These are phyloP conservation scores for Epinephelus fuscoguttatus DNA, from an alignment of 2,113 vertebrate species.

Conservation along the genomic window DNA sequence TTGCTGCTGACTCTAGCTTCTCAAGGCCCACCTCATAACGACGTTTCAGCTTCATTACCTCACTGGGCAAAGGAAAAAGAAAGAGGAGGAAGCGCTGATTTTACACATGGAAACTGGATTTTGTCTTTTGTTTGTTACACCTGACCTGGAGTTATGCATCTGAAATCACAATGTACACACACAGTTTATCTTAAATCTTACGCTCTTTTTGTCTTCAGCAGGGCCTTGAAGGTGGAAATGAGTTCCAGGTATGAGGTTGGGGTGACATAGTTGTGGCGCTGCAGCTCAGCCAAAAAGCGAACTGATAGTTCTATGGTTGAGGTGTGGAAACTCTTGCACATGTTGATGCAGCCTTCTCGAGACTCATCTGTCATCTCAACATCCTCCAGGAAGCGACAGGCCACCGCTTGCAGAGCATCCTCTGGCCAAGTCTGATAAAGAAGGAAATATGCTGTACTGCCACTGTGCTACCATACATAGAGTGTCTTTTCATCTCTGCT, in stretches of 20 bases:
- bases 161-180: not conserved
- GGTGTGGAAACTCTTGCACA: slow-evolving; percentile 94
- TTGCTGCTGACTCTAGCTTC: slow-evolving; percentile 89
- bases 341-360: slow-evolving; percentile 89
- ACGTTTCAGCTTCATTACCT: slow-evolving; percentile 90
- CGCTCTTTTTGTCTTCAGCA: slow-evolving; percentile 88
- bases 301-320: slow-evolving; percentile 88
- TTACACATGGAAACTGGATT: not conserved
- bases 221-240: slow-evolving; percentile 92
- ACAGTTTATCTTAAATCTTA: slow-evolving; percentile 74
- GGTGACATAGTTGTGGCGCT: slow-evolving; percentile 93
- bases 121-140: too few species aligned
- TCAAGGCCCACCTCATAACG: slow-evolving; percentile 92
- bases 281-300: slow-evolving; percentile 87
- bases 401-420: slow-evolving; percentile 93
- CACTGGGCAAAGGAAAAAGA: slow-evolving; percentile 73
- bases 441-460: slow-evolving; percentile 16
- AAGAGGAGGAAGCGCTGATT: not conserved
- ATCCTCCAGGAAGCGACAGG: slow-evolving; percentile 90
- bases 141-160: not conserved
- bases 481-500: not conserved
- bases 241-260: slow-evolving; percentile 95
- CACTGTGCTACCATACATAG: slow-evolving; percentile 2
- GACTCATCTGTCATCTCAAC: slow-evolving; percentile 89
- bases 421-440: slow-evolving; percentile 89